Evolutionary conservation across 2,888 invertebrate genomes (phyloP), one percentile per base, ranked within the genome.

Genomic region (Hypercompe scribonia): DNA sequence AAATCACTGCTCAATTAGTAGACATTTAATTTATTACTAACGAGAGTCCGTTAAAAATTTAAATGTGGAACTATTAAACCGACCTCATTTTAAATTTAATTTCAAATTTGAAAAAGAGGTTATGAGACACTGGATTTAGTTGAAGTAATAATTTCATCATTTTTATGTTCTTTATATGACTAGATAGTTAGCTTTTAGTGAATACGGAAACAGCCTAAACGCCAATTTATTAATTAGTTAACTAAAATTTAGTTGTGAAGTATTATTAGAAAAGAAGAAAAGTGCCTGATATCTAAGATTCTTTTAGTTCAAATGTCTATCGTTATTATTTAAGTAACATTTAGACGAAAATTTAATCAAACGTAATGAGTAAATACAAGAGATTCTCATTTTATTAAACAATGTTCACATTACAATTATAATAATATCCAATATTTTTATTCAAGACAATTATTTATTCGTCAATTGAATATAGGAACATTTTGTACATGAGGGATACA

Each of bases 21-120:
- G 11, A 31, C 28, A 33, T 15, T 0, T 34, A 76, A 81, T 83
- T 73, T 74, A 81, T 79, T 39, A 73, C 69, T 67, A 75, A 71
- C 74, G 79, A 75, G 71, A 76, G 79, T 73, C 31, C 58, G 68
- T 70, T 71, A 69, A 71, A n/a, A 68, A 72, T 64, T 75, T 71
- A 76, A 67, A 72, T 65, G 73, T 73, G 34, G 39, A 76, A 71
- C 73, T 73, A 75, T 66, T 79, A 69, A 68, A 65, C 39, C 71
- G 73, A 74, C 72, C 74, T 75, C 78, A 75, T 79, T 77, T 72
- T 36, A 68, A 74, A 79, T 21, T 7, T 71, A 33, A 34, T 0
- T 73, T 21, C 21, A 31, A 36, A 65, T 71, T 54, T n/a, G 39
- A 64, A 28, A 4, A n/a, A 28, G 54, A 28, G 28, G 28, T 58